A percentile compares a stretch with the other conserved stretches of the same genome.
Evolutionary conservation across 2,797 vertebrate genomes (phyloP).

Genomic region (Cossypha heuglini): DNA sequence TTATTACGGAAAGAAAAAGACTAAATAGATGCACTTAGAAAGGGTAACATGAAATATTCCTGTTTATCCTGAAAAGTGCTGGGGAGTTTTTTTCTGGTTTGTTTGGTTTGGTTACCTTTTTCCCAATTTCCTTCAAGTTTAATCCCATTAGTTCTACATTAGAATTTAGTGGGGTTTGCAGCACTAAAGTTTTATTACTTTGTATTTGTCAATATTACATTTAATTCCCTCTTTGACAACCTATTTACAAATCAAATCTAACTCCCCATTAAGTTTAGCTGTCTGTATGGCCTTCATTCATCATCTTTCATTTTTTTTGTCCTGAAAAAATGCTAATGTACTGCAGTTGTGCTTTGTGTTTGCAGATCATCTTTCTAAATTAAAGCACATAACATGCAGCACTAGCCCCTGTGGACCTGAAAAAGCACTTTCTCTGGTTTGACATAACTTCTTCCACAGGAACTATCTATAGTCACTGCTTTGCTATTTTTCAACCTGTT

Average conservation of each 20-base stretch:
- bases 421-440: background rate
- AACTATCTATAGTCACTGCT: background rate
- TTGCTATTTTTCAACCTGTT: constrained; percentile 18
- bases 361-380: background rate
- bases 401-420: background rate
- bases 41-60: background rate
- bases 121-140: background rate
- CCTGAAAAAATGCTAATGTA: background rate
- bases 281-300: background rate
- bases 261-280: background rate
- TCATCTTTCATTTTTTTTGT: background rate
- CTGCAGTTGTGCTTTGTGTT: background rate
- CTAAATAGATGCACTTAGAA: background rate
- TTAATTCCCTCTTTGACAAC: background rate
- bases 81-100: background rate
- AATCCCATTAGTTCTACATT: background rate
- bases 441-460: background rate
- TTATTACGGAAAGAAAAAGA: background rate
- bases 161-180: background rate
- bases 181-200: background rate
- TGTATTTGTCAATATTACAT: background rate
- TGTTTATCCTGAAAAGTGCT: background rate
- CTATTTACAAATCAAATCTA: constrained; percentile 21
- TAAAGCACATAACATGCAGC: background rate
- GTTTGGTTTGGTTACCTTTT: background rate